Evolutionary conservation across 2,113 vertebrate genomes (phyloP).

Genomic region (Larimichthys polyactis): DNA sequence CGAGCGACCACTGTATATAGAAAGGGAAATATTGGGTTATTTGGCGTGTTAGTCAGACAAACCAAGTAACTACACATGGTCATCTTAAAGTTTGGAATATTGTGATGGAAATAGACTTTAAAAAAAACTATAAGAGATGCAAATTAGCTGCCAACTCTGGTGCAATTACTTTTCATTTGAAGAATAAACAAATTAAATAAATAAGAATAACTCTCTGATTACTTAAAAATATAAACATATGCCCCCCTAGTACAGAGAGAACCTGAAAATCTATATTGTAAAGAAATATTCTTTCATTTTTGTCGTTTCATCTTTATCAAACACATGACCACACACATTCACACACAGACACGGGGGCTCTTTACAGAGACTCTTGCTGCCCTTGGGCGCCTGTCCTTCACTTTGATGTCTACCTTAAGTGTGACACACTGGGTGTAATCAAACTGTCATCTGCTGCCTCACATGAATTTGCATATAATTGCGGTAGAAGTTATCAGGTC

Average conservation of each 20-base stretch:
- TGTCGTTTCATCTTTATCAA: background rate
- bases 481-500: conserved; percentile 45
- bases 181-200: too few species aligned
- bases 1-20: too few species aligned
- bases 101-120: too few species aligned
- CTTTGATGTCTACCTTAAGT: conserved; percentile 30
- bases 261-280: background rate
- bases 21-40: too few species aligned
- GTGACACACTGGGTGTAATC: conserved; percentile 60
- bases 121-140: too few species aligned
- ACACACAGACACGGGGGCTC: conserved; percentile 1
- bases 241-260: background rate
- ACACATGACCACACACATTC: background rate
- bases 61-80: background rate
- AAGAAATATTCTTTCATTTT: background rate
- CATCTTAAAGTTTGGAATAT: background rate
- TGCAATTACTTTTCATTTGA: too few species aligned
- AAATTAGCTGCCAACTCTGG: too few species aligned
- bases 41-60: conserved; percentile 5
- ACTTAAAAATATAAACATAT: background rate
- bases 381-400: conserved; percentile 34
- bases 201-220: background rate
- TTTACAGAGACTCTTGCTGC: conserved; percentile 20
- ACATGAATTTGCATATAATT: conserved; percentile 61
- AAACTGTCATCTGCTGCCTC: conserved; percentile 46